Conservation (phyloP, 2,113 vertebrate genomes). For the Ranitomeya variabilis region DNA sequence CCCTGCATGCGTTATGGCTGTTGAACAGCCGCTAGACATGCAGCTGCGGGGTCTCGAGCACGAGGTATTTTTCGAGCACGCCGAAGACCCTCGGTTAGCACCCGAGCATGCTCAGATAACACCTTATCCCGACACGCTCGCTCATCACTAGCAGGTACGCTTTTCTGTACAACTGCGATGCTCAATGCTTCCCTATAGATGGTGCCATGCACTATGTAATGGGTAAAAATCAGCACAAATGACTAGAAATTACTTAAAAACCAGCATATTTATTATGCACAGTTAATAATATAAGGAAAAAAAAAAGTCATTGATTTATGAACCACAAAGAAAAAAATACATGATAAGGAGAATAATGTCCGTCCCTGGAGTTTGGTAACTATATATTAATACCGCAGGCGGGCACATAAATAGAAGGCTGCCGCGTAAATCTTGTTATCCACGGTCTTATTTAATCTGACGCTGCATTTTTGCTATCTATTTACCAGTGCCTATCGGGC, state of each 20-base stretch:
- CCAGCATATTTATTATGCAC: background rate
- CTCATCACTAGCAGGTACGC: no score
- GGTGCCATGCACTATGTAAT: constrained; percentile 3
- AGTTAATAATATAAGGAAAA: background rate
- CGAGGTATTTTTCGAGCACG: no score
- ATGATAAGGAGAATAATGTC: background rate
- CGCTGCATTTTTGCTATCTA: background rate
- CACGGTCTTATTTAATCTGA: constrained; percentile 1
- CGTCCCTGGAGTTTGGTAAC: background rate
- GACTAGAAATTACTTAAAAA: background rate
- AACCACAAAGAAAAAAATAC: background rate
- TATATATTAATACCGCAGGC: background rate
- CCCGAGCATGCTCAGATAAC: no score
- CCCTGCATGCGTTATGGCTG: no score
- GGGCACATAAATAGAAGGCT: background rate
- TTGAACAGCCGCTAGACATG: no score
- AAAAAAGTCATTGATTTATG: background rate
- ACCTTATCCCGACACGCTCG: no score
- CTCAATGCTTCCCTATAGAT: background rate
- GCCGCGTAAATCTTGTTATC: no score
- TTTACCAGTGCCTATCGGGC: background rate
- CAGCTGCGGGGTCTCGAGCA: no score
- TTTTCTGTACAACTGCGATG: background rate
- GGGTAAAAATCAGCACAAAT: background rate
- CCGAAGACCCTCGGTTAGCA: no score